A percentile compares a stretch with the other conserved stretches of the same genome.
Conservation (phyloP, 2,113 vertebrate species). For the Maylandia zebra region DNA sequence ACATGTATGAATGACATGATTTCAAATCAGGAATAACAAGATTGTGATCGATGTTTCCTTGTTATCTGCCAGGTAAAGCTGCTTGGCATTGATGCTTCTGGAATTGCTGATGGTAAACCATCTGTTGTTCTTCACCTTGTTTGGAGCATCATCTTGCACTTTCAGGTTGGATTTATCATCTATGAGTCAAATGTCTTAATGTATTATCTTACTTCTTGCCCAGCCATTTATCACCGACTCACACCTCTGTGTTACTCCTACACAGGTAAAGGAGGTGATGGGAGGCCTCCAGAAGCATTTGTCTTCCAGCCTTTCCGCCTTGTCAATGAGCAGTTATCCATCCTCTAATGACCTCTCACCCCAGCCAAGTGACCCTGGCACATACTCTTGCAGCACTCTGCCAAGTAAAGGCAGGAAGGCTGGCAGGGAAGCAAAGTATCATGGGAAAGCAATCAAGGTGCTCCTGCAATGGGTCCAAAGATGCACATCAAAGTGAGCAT, state of each 20-base stretch:
- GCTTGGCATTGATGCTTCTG: conserved; percentile 82
- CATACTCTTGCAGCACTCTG: conserved; percentile 66
- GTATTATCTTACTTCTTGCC: background rate
- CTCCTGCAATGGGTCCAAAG: conserved; percentile 85
- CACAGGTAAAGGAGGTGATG: conserved; percentile 84
- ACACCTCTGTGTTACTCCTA: background rate
- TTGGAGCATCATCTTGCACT: conserved; percentile 92
- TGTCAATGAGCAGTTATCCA: conserved; percentile 74
- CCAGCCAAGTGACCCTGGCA: conserved; percentile 60
- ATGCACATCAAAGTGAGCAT: conserved; percentile 81
- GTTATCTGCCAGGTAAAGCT: conserved; percentile 77
- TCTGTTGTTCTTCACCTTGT: conserved; percentile 84
- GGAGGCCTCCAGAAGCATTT: conserved; percentile 77
- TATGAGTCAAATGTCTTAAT: background rate
- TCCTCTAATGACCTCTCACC: conserved; percentile 29
- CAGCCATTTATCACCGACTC: background rate
- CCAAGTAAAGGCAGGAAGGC: conserved; percentile 68
- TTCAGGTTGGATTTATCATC: conserved; percentile 73
- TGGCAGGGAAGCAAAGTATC: conserved; percentile 74
- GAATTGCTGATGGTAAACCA: conserved; percentile 85
- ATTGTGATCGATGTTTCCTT: background rate
- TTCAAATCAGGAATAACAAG: background rate
- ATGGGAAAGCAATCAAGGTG: conserved; percentile 80
- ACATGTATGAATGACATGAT: background rate
- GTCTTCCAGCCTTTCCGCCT: conserved; percentile 78